Evolutionary conservation across 2,797 vertebrate species (phyloP).

Genomic region (Agapornis canus): DNA sequence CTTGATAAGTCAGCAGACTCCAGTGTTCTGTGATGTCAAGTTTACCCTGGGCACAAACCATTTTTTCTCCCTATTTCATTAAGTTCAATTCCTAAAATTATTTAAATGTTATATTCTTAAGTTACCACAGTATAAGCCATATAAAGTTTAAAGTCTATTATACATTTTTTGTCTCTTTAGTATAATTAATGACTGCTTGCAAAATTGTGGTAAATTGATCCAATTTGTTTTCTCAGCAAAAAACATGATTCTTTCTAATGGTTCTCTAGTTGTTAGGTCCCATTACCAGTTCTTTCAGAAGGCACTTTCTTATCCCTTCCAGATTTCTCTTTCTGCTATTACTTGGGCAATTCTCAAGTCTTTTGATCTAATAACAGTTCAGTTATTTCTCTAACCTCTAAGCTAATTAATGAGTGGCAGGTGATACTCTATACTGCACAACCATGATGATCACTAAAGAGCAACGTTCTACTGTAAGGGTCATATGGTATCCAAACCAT

Average conservation of each 20-base stretch:
- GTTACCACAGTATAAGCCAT: neutral
- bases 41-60: neutral
- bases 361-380: conserved; percentile 6
- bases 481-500: neutral
- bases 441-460: neutral
- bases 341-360: neutral
- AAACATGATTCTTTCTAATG: neutral
- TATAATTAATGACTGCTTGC: neutral
- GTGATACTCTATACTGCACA: neutral
- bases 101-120: neutral
- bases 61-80: neutral
- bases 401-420: conserved; percentile 9
- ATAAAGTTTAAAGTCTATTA: neutral
- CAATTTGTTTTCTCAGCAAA: neutral
- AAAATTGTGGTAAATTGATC: neutral
- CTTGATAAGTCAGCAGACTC: neutral
- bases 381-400: neutral
- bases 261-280: conserved; percentile 10
- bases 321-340: neutral
- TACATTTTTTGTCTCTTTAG: neutral
- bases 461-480: neutral
- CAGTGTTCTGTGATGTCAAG: neutral
- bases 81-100: neutral
- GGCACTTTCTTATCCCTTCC: neutral
- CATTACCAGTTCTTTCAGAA: neutral